Evolutionary conservation across 2,113 vertebrate species (phyloP).

Genomic region (Planiliza haematocheilus): DNA sequence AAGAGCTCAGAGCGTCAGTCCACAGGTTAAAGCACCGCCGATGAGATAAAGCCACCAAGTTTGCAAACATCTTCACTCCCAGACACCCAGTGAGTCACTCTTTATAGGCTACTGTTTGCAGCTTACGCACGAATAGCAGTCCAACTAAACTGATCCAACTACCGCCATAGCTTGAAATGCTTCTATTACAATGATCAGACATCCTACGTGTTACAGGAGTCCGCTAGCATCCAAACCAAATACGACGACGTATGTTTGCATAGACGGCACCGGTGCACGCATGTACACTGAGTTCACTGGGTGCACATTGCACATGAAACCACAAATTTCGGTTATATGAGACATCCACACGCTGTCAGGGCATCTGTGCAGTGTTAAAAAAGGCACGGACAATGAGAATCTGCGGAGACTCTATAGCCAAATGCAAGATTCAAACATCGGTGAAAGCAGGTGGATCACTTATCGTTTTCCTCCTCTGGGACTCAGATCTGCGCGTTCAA

Average conservation of each 20-base stretch:
- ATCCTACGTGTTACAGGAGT: conserved; percentile 25
- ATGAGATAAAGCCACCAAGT: conserved; percentile 32
- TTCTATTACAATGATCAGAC: not conserved
- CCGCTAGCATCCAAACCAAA: not conserved
- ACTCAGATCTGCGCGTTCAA: not conserved
- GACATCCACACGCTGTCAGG: conserved; percentile 12
- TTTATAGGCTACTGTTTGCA: not conserved
- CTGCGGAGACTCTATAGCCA: not conserved
- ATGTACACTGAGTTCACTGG: not conserved
- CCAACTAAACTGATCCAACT: not conserved
- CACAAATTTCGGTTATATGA: not conserved
- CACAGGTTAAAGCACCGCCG: conserved; percentile 19
- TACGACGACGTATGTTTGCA: not conserved
- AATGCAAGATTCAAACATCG: not conserved
- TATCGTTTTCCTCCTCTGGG: conserved; percentile 10
- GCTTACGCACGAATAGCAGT: not conserved
- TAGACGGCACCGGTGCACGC: conserved; percentile 2
- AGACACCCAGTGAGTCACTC: not conserved
- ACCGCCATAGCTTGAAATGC: conserved; percentile 13
- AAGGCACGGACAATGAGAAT: conserved; percentile 22
- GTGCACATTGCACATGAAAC: not conserved
- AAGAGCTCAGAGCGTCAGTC: conserved; percentile 14
- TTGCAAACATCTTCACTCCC: conserved; percentile 17
- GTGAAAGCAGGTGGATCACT: conserved; percentile 19
- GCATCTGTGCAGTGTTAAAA: conserved; percentile 11